These are phyloP conservation scores for Chascanopsetta lugubris DNA, from an alignment of 2,113 vertebrate genomes.

Conservation along the genomic window DNA sequence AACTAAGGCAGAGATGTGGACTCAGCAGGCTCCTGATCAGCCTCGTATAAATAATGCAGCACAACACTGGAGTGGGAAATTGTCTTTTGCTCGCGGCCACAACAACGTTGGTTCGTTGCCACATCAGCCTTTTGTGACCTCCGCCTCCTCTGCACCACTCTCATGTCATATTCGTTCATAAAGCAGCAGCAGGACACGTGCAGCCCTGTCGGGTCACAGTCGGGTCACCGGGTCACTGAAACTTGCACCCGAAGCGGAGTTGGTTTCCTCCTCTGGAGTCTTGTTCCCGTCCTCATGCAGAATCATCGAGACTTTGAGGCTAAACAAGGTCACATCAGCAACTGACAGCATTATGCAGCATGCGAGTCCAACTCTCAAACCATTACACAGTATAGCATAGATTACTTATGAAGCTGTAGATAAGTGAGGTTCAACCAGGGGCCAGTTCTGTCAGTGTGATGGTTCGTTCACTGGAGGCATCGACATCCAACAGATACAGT, in stretches of 20 bases:
- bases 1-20: not conserved
- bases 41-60: constrained; percentile 2
- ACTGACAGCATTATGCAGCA: not conserved
- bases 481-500: too few relatives aligned
- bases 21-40: not conserved
- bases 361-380: not conserved
- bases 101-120: not conserved
- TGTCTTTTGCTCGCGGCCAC: not conserved
- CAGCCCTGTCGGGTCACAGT: not conserved
- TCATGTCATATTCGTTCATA: not conserved
- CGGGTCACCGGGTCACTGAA: constrained; percentile 29
- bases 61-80: not conserved
- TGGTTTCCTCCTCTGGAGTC: not conserved
- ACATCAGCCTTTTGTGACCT: not conserved
- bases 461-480: too few relatives aligned
- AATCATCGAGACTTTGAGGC: not conserved
- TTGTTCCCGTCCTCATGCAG: not conserved
- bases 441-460: too few relatives aligned
- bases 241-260: constrained; percentile 53
- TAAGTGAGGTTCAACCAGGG: too few relatives aligned
- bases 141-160: not conserved
- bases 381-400: not conserved
- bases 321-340: not conserved
- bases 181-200: not conserved
- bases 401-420: too few relatives aligned